phyloP scores from a whole-genome alignment of 2,797 vertebrate species.

The Zenarchopterus dispar region DNA sequence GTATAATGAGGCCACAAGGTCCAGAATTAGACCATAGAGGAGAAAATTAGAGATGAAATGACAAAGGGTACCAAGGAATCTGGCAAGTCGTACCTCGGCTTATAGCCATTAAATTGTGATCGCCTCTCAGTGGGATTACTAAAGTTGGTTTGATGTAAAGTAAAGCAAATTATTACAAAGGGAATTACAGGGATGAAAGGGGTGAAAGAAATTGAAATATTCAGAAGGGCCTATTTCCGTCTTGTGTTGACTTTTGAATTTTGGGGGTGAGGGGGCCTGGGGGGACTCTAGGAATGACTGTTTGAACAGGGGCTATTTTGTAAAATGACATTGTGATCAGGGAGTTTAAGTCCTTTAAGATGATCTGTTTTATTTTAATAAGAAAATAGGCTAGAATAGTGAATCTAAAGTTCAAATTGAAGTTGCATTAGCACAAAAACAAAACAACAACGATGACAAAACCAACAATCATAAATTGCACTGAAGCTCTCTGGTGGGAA shows the following conservation, averaged over 20 bases:
- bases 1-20: constrained; percentile 63
- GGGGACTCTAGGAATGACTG: too few relatives aligned
- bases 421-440: too few relatives aligned
- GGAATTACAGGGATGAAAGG: constrained; percentile 27
- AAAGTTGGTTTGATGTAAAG: constrained; percentile 32
- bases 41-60: constrained; percentile 16
- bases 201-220: constrained; percentile 11
- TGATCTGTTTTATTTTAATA: too few relatives aligned
- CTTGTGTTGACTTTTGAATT: not conserved
- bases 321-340: too few relatives aligned
- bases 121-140: constrained; percentile 36
- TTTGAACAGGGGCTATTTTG: too few relatives aligned
- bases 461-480: too few relatives aligned
- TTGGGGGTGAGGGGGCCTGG: too few relatives aligned
- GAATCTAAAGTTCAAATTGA: too few relatives aligned
- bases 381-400: too few relatives aligned
- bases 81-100: constrained; percentile 23
- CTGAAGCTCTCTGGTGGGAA: too few relatives aligned
- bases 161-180: constrained; percentile 24
- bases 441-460: too few relatives aligned
- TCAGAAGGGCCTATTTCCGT: not conserved
- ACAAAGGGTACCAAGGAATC: constrained; percentile 30
- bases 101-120: constrained; percentile 43
- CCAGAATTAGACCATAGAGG: constrained; percentile 16
- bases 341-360: too few relatives aligned